phyloP scores from a whole-genome alignment of 2,113 vertebrate species.

The Gobio gobio region DNA sequence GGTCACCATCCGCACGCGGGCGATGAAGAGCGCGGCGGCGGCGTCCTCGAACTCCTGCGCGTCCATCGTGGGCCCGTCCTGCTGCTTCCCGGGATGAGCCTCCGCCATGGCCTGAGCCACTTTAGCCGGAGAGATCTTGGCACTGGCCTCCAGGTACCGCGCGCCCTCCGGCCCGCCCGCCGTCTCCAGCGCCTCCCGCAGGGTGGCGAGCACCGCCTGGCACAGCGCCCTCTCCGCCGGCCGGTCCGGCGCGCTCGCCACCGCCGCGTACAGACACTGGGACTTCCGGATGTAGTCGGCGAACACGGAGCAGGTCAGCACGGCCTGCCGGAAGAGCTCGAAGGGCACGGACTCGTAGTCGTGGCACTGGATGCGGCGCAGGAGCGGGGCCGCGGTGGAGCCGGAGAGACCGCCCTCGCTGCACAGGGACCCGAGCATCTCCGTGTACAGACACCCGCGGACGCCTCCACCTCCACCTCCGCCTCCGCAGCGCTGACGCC shows the following conservation, averaged over 20 bases:
- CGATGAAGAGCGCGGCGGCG: constrained; percentile 85
- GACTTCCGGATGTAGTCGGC: constrained; percentile 88
- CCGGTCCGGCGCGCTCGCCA: constrained; percentile 73
- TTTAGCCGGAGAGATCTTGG: constrained; percentile 84
- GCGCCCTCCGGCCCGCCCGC: constrained; percentile 64
- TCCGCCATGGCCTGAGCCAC: constrained; percentile 84
- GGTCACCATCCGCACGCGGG: constrained; percentile 84
- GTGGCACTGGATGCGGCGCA: constrained; percentile 84
- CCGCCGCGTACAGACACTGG: constrained; percentile 79
- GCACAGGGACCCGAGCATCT: constrained; percentile 85
- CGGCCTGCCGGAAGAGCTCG: constrained; percentile 87
- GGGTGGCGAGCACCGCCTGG: constrained; percentile 82
- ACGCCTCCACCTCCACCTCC: constrained; percentile 79
- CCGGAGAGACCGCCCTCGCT: constrained; percentile 79
- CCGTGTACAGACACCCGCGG: constrained; percentile 84
- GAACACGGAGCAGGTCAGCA: constrained; percentile 88
- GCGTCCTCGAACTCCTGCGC: constrained; percentile 89
- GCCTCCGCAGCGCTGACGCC: constrained; percentile 54
- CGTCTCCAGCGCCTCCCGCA: constrained; percentile 83
- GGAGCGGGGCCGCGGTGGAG: constrained; percentile 77
- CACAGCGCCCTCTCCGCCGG: constrained; percentile 78
- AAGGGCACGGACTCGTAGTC: constrained; percentile 91
- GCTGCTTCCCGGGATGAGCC: constrained; percentile 68
- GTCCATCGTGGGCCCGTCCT: constrained; percentile 78
- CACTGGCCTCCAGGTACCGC: constrained; percentile 86